Evolutionary conservation across 2,888 invertebrate species (phyloP).

Genomic region (Elgonia sp.): DNA sequence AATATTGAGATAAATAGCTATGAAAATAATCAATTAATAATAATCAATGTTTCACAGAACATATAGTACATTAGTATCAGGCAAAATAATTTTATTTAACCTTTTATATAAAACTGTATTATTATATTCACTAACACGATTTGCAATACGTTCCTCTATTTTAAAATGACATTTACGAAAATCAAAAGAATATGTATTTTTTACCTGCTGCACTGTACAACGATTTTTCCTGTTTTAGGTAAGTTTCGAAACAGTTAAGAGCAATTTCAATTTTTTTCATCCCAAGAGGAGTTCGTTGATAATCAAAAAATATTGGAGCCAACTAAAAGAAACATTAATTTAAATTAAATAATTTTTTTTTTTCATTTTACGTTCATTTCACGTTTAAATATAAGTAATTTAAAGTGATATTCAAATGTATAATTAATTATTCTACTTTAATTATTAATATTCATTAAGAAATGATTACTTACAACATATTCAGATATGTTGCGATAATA

Average conservation of each 20-base stretch:
- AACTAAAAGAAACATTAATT: slow-evolving; percentile 81
- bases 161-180: slow-evolving; percentile 10
- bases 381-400: no score
- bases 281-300: slow-evolving; percentile 90
- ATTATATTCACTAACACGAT: no score
- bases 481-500: slow-evolving; percentile 92
- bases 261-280: slow-evolving; percentile 91
- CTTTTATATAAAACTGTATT: no score
- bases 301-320: slow-evolving; percentile 93
- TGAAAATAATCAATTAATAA: no score
- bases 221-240: slow-evolving; percentile 89
- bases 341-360: not conserved
- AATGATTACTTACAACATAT: slow-evolving; percentile 88
- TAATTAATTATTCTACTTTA: no score
- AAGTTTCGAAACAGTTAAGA: slow-evolving; percentile 90
- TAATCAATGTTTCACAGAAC: no score
- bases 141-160: no score
- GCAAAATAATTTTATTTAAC: no score
- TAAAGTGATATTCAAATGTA: no score
- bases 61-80: no score
- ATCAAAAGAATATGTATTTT: slow-evolving; percentile 41
- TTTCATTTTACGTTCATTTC: no score
- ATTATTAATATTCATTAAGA: not conserved
- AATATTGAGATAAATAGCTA: no score
- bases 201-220: slow-evolving; percentile 90